phyloP scores from a whole-genome alignment of 2,113 vertebrate species.

The Pica pica region DNA sequence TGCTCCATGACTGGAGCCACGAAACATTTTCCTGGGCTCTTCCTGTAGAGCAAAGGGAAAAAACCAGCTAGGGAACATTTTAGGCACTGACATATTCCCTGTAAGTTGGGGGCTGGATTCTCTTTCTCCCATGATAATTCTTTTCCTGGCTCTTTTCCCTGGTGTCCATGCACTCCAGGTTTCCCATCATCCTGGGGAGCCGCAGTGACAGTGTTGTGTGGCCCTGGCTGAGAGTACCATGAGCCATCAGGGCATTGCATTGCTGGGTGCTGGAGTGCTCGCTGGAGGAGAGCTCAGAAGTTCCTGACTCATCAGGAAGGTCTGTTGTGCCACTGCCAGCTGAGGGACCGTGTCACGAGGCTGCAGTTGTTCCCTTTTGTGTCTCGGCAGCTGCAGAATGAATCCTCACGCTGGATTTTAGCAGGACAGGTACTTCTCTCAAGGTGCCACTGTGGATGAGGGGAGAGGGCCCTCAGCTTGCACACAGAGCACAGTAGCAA shows the following conservation, averaged over 20 bases:
- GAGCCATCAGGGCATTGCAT: neutral
- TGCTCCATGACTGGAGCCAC: neutral
- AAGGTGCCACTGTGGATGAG: fast-evolving
- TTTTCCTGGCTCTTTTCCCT: neutral
- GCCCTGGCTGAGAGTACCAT: neutral
- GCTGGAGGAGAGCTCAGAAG: neutral
- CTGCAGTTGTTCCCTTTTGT: neutral
- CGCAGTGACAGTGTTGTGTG: neutral
- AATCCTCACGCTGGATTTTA: neutral
- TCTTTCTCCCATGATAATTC: neutral
- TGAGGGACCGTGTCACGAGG: neutral
- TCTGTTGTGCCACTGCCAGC: neutral
- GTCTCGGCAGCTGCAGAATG: neutral
- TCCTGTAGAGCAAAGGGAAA: neutral
- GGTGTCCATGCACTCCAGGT: neutral
- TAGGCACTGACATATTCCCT: neutral
- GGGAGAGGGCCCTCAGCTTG: neutral
- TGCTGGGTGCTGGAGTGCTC: neutral
- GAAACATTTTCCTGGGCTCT: neutral
- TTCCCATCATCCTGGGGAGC: neutral
- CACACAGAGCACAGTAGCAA: neutral
- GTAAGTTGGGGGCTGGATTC: neutral
- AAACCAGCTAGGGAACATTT: neutral
- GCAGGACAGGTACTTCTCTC: neutral
- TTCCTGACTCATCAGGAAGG: neutral